Evolutionary conservation across 1,140 invertebrate species (phyloP), one percentile per base, ranked within the genome.

Genomic region (Gryon sp.): DNA sequence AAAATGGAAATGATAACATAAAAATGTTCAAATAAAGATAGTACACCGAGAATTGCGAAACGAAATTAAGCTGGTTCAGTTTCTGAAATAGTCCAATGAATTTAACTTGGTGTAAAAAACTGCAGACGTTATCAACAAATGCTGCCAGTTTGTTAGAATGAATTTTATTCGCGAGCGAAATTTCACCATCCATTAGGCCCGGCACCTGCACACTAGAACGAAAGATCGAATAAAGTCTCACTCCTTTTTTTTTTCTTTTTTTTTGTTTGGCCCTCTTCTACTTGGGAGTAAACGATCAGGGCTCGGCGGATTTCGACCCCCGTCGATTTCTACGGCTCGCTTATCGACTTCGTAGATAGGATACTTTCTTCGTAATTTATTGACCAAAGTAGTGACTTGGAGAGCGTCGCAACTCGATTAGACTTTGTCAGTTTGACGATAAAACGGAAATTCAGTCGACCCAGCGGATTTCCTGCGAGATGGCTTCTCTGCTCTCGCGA

Each of bases 401-500:
- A 62, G 72, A 69, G 70, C 69, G 79, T 77, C 76, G 68, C 78
- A 82, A 80, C 79, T 80, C 81, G 79, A 80, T 82, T 80, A 80
- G 81, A 82, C 78, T 82, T 80, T 79, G 78, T 79, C 78, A 75
- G 78, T 80, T 82, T 74, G 79, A 79, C 76, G 78, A 79, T 78
- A 82, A 79, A 82, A 79, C 78, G 80, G 80, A 82, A 78, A 80
- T 81, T 79, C 78, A 78, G 78, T 76, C 73, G 69, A 82, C 74
- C 76, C 74, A 82, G 78, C 76, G 76, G 78, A 78, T 78, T 82
- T 81, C 76, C 76, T 76, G 45, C 65, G 60, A 78, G 79, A 80
- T 75, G 70, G 60, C 63, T 68, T 72, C 57, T 69, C 63, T 28
- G 22, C 46, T 66, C 41, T 52, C 77, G 50, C 70, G 65, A 48